phyloP scores from a whole-genome alignment of 2,888 invertebrate species.

The Punctoribates punctum region DNA sequence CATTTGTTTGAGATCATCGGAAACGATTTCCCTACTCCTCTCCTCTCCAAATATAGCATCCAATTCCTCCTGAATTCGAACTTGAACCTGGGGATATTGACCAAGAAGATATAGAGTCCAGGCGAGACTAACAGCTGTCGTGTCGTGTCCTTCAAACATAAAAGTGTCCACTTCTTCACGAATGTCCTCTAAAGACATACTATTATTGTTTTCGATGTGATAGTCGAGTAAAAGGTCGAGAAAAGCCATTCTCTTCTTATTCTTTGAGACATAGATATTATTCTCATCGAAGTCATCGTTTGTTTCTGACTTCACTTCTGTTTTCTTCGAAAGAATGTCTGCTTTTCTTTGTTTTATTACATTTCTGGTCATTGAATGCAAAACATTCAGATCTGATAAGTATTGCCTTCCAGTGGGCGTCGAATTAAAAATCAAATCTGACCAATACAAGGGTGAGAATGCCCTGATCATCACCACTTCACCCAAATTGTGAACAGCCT shows the following conservation, averaged over 20 bases:
- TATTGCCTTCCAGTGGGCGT: background rate
- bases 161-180: conserved; percentile 55
- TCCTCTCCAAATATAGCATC: background rate
- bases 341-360: conserved; percentile 34
- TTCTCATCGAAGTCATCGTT: background rate
- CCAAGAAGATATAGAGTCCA: conserved; percentile 48
- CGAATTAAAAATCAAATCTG: conserved; percentile 4
- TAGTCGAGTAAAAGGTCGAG: conserved; percentile 37
- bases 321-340: conserved; percentile 13
- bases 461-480: conserved; percentile 3
- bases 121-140: conserved; percentile 47
- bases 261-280: background rate
- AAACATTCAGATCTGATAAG: background rate
- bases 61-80: background rate
- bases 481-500: background rate
- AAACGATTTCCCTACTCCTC: background rate
- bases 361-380: conserved; percentile 31
- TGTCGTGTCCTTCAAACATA: conserved; percentile 49
- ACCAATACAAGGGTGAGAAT: conserved; percentile 29
- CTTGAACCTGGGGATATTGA: background rate
- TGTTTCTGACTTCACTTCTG: background rate
- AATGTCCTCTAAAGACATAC: conserved; percentile 48
- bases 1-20: conserved; percentile 51
- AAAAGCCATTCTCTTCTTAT: conserved; percentile 35
- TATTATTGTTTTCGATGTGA: conserved; percentile 32